phyloP scores from a whole-genome alignment of 2,797 vertebrate species.

The Coregonus suidteri region DNA sequence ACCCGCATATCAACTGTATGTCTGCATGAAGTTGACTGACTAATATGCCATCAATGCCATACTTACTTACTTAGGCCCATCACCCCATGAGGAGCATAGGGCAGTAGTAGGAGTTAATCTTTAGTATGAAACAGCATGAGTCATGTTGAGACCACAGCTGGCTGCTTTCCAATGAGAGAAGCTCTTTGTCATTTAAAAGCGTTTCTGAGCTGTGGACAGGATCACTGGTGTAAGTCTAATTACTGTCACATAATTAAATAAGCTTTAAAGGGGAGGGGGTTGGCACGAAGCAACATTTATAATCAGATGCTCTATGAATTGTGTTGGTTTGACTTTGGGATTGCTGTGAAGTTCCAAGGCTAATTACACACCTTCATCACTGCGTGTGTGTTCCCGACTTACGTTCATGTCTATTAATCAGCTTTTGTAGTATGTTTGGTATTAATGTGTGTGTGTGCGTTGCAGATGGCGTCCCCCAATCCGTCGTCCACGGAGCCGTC shows the following conservation, averaged over 20 bases:
- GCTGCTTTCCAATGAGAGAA: not conserved
- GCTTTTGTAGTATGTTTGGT: not conserved
- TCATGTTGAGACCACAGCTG: not conserved
- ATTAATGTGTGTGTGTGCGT: slow-evolving; percentile 12
- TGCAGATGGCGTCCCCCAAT: slow-evolving; percentile 86
- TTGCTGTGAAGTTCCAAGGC: not conserved
- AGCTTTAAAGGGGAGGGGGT: not conserved
- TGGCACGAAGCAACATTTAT: not conserved
- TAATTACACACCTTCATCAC: not conserved
- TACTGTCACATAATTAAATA: not conserved
- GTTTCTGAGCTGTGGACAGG: not conserved
- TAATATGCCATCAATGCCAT: not conserved
- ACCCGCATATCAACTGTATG: not conserved
- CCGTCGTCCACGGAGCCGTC: slow-evolving; percentile 90
- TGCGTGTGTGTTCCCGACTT: not conserved
- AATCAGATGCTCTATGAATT: not conserved
- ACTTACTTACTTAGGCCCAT: not conserved
- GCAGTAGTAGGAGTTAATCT: not conserved
- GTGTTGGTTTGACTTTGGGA: not conserved
- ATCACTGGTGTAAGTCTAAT: not conserved
- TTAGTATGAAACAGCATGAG: not conserved
- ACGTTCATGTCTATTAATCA: not conserved
- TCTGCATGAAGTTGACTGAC: not conserved
- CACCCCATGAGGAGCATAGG: not conserved
- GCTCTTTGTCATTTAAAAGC: not conserved